Percentiles rank a stretch among this genome's conserved stretches.
Conservation (phyloP, 2,888 invertebrate genomes). For the Leptinotarsa tumamoca region DNA sequence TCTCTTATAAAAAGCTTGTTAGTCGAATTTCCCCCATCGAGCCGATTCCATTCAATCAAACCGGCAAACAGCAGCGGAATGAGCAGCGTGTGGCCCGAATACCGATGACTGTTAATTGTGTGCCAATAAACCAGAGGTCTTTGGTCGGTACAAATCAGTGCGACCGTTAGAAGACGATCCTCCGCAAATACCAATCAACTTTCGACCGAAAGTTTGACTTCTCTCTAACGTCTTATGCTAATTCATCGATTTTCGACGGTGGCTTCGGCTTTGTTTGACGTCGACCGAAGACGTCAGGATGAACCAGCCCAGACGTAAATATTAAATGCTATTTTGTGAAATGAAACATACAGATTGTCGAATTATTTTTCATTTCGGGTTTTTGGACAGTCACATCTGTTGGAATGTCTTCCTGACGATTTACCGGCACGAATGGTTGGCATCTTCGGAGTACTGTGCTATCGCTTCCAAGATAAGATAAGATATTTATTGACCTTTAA, state of each 20-base stretch:
- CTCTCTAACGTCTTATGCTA: conserved; percentile 41
- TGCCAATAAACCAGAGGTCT: conserved; percentile 62
- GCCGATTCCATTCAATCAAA: conserved; percentile 63
- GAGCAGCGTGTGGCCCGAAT: conserved; percentile 54
- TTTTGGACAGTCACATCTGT: too few relatives aligned
- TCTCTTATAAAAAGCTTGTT: conserved; percentile 55
- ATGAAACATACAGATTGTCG: too few relatives aligned
- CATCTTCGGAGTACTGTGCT: too few relatives aligned
- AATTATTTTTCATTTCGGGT: too few relatives aligned
- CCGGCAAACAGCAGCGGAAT: conserved; percentile 61
- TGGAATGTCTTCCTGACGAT: too few relatives aligned
- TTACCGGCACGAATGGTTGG: too few relatives aligned
- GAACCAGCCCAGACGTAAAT: neutral
- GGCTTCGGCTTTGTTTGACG: conserved; percentile 13
- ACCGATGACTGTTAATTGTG: conserved; percentile 66
- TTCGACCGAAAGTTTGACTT: conserved; percentile 39
- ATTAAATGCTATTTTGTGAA: too few relatives aligned
- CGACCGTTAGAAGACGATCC: conserved; percentile 62
- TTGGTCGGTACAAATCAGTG: conserved; percentile 45
- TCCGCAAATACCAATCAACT: conserved; percentile 65
- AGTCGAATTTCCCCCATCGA: conserved; percentile 48
- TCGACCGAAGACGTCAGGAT: neutral
- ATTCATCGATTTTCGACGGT: conserved; percentile 24
- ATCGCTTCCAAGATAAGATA: too few relatives aligned
- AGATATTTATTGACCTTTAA: too few relatives aligned